A percentile compares a stretch with the other conserved stretches of the same genome.
Conservation (phyloP, 1,140 invertebrate species). For the Ditylenchus dipsaci region DNA sequence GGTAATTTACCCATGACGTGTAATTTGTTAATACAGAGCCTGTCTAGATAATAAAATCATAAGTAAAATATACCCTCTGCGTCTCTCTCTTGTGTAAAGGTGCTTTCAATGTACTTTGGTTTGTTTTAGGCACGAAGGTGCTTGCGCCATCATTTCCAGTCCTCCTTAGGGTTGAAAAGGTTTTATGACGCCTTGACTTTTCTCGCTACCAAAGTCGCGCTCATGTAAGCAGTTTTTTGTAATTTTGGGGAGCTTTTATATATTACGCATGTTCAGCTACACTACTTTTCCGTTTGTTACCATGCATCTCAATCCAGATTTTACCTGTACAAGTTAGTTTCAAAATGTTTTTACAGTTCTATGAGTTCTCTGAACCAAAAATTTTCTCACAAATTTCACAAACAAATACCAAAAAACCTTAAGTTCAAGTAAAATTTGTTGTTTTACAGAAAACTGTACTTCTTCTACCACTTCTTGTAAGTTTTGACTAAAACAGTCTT, state of each 20-base stretch:
- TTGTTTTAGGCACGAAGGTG: slow-evolving; percentile 34
- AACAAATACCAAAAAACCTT: too few species aligned
- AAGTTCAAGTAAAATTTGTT: slow-evolving; percentile 2
- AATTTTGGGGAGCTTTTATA: too few species aligned
- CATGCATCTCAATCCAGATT: slow-evolving; percentile 40
- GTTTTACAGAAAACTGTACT: slow-evolving; percentile 31
- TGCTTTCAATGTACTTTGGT: not conserved
- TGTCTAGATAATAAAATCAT: too few species aligned
- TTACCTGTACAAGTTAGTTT: slow-evolving; percentile 36
- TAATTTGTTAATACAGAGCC: too few species aligned
- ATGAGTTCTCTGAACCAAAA: too few species aligned
- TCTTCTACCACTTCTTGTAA: slow-evolving; percentile 14
- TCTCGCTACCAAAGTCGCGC: slow-evolving; percentile 33
- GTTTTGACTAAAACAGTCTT: too few species aligned
- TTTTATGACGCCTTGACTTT: slow-evolving; percentile 43
- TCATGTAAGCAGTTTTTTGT: slow-evolving; percentile 2
- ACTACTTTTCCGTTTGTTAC: slow-evolving; percentile 42
- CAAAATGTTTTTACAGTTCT: too few species aligned
- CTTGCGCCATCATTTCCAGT: slow-evolving; percentile 39
- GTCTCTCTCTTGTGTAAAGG: too few species aligned
- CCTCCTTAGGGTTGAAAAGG: not conserved
- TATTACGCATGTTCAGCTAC: slow-evolving; percentile 18
- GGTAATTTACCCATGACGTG: too few species aligned
- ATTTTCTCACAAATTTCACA: too few species aligned
- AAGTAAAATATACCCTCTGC: too few species aligned